Evolutionary conservation across 2,113 vertebrate species (phyloP).

Genomic region (Psittacula cyanocephala): DNA sequence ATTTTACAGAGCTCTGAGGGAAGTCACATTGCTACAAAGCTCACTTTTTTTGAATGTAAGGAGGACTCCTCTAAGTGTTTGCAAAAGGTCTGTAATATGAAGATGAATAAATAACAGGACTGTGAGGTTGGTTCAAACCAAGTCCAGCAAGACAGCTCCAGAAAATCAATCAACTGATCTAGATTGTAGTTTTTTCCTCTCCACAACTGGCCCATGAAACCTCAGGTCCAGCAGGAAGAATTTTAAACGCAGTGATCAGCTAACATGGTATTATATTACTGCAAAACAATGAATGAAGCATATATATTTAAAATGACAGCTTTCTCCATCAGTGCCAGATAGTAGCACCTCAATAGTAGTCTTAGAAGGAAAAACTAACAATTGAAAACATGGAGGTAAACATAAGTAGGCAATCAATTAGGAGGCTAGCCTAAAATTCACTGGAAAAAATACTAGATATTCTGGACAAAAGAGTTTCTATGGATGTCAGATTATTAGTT

Average conservation of each 20-base stretch:
- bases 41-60: not conserved
- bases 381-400: not conserved
- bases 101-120: not conserved
- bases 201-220: not conserved
- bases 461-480: not conserved
- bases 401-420: not conserved
- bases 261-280: not conserved
- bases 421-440: not conserved
- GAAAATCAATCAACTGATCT: not conserved
- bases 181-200: not conserved
- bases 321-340: not conserved
- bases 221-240: not conserved
- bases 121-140: not conserved
- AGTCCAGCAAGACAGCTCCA: not conserved
- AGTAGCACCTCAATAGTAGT: not conserved
- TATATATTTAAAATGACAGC: not conserved
- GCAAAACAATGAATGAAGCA: not conserved
- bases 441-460: not conserved
- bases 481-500: not conserved
- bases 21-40: not conserved
- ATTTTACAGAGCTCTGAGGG: not conserved
- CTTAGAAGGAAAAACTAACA: not conserved
- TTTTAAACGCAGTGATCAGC: not conserved
- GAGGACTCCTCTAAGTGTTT: not conserved
- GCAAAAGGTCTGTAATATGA: not conserved